Base-by-base conservation (phyloP, 2,797 vertebrate species). In the Danionella dracula region DNA sequence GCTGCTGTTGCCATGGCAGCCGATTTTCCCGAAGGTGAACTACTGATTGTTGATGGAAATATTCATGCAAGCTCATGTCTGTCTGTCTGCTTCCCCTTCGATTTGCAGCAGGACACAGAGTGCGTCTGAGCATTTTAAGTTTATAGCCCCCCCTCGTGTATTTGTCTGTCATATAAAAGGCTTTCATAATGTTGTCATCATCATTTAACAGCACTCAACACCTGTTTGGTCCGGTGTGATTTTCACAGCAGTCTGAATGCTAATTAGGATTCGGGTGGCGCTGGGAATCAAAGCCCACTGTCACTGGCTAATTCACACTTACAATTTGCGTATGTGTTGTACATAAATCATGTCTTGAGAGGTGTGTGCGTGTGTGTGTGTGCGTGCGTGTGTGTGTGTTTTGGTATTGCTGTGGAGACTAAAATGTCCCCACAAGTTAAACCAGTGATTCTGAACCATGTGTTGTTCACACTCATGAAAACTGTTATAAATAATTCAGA, bases 1-100 rank as follows among this genome's bases (percentile, higher is more conserved):
- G 71, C 54, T 70, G 42, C 63, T 75, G 76, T 81, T 81, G 77
- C 79, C 76, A 76, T 81, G 79, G 66, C 76, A 71, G 63, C 76
- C 72, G 17, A n/a, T 69, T 72, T 65, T 45, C 70, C 72, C 55
- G 65, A 75, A 76, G 72, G 69, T 76, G 62, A 45, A 69, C 34
- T 13, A 15, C 68, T 71, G 65, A 56, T 72, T 66, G 61, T 71
- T 66, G 61, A 44, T 66, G 44, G 70, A 63, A 69, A 69, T 67
- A 54, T 69, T 56, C 38, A 51, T 71, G 50, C 42, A 35, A 31
- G 55, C 50, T 70, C 34, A 50, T 31, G 56, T 68, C 16, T 55
- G 54, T 55, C 15, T 46, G 11, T 38, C 23, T 70, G 35, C 60
- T 66, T 50, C 48, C 27, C 63, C 44, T 27, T 32, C 48, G 19